Percentiles rank a stretch among this genome's conserved stretches.
These are phyloP conservation scores for Caloenas nicobarica DNA, from an alignment of 2,113 vertebrate species.

Conservation along the genomic window DNA sequence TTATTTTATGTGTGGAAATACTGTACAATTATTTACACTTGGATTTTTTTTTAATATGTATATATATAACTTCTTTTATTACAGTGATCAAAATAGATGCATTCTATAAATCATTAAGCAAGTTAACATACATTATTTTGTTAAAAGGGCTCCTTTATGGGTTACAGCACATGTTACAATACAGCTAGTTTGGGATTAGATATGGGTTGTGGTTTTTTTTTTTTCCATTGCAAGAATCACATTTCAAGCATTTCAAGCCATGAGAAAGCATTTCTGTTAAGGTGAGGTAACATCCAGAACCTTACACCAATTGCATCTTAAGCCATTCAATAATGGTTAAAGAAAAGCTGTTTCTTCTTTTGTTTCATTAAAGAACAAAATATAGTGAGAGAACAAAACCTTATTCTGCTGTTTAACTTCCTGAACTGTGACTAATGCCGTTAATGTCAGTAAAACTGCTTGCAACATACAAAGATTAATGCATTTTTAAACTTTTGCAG, in stretches of 20 bases:
- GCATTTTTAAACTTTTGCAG: background rate
- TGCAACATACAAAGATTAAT: background rate
- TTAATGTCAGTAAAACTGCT: background rate
- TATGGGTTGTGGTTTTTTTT: background rate
- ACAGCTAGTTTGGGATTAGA: slow-evolving; percentile 27
- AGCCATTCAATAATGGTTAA: background rate
- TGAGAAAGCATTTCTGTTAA: background rate
- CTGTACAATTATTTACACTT: slow-evolving; percentile 26
- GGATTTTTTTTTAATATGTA: slow-evolving; percentile 30
- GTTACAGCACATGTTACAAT: slow-evolving; percentile 4
- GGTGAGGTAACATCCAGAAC: background rate
- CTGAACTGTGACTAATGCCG: background rate
- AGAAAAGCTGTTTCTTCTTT: background rate
- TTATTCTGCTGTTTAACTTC: background rate
- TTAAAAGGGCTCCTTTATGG: slow-evolving; percentile 73
- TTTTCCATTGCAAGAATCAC: background rate
- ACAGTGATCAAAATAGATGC: background rate
- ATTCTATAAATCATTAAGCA: background rate
- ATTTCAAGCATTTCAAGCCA: slow-evolving; percentile 16
- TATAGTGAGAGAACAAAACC: background rate
- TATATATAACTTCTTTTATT: slow-evolving; percentile 25
- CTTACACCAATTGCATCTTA: slow-evolving; percentile 22
- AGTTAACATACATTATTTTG: background rate
- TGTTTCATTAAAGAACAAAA: background rate
- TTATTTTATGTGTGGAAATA: slow-evolving; percentile 20